phyloP scores from a whole-genome alignment of 2,113 vertebrate genomes.

The Nycticorax nycticorax region DNA sequence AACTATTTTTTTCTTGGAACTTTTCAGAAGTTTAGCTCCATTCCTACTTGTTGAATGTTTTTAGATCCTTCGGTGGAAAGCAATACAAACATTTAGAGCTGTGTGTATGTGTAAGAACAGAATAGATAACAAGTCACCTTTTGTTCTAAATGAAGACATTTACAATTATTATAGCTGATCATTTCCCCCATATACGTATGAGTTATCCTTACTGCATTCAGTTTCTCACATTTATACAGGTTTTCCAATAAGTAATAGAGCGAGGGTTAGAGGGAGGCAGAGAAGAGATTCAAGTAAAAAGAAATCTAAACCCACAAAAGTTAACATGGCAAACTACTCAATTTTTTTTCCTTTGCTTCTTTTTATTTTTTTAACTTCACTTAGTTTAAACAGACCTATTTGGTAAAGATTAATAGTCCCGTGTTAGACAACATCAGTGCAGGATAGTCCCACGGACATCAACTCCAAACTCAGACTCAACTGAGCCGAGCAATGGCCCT shows the following conservation, averaged over 20 bases:
- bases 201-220: background rate
- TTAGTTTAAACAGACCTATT: background rate
- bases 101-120: rapidly evolving
- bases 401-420: background rate
- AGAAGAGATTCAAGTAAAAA: background rate
- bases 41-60: background rate
- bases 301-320: background rate
- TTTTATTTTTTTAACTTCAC: background rate
- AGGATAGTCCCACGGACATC: background rate
- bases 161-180: background rate
- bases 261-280: background rate
- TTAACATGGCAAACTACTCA: background rate
- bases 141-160: background rate
- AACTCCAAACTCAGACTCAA: background rate
- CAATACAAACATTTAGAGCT: background rate
- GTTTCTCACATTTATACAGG: background rate
- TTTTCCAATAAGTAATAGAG: background rate
- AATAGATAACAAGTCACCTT: background rate
- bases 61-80: background rate
- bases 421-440: rapidly evolving
- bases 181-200: background rate
- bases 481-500: rapidly evolving
- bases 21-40: background rate
- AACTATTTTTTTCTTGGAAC: background rate
- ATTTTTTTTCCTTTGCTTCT: no score